Conservation (phyloP, 1,140 invertebrate genomes). For the Drosophila lacertosa region DNA sequence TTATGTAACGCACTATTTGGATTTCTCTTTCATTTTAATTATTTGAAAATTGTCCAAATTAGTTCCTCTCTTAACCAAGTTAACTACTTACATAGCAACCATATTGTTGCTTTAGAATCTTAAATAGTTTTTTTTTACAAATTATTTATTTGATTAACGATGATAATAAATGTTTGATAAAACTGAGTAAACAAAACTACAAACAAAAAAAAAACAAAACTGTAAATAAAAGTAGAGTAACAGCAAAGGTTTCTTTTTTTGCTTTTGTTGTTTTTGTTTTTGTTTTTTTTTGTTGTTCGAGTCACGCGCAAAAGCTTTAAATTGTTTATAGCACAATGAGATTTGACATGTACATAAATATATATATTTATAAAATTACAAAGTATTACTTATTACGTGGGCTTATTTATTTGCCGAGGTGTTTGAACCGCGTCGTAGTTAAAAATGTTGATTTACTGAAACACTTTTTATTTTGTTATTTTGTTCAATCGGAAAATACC, state of each 20-base stretch:
- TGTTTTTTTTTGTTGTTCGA: conserved; percentile 12
- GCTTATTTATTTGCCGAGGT: conserved; percentile 48
- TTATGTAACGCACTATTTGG: neutral
- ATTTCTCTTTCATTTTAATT: no score
- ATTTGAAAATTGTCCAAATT: no score
- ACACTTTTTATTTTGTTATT: neutral
- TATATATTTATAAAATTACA: conserved; percentile 23
- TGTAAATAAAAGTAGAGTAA: conserved; percentile 30
- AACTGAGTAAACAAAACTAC: conserved; percentile 28
- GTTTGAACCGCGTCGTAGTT: conserved; percentile 43
- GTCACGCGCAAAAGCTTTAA: conserved; percentile 49
- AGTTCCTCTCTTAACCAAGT: no score
- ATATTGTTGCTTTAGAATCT: conserved; percentile 8
- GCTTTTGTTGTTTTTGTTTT: conserved; percentile 18
- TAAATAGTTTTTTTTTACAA: conserved; percentile 5
- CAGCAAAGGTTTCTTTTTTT: conserved; percentile 23
- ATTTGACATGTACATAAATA: neutral
- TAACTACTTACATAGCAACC: neutral
- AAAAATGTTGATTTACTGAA: conserved; percentile 8
- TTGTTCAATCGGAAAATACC: neutral
- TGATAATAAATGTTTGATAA: conserved; percentile 22
- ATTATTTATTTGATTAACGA: conserved; percentile 24
- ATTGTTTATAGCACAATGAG: conserved; percentile 37
- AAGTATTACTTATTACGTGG: conserved; percentile 41
- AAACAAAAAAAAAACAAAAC: conserved; percentile 26